Conservation (phyloP, 2,888 invertebrate species). For the Tipula unca region DNA sequence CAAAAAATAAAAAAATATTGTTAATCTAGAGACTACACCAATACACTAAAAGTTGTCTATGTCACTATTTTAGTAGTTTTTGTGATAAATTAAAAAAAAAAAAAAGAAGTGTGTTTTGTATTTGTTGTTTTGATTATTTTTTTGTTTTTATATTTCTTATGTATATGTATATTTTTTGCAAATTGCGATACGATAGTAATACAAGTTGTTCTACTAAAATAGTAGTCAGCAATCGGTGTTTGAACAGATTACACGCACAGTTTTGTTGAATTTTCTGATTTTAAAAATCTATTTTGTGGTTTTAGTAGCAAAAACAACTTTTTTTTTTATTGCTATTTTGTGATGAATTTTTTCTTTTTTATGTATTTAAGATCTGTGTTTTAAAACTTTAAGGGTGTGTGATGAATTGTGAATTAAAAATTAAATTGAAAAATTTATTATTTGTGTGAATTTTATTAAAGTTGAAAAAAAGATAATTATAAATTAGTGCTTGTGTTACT, state of each 20-base stretch:
- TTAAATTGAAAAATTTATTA: background rate
- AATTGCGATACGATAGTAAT: conserved; percentile 8
- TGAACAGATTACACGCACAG: background rate
- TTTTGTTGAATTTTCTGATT: background rate
- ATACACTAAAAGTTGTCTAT: conserved; percentile 17
- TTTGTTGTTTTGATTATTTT: background rate
- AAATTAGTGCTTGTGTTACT: background rate
- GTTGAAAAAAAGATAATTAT: background rate
- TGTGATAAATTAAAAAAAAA: background rate
- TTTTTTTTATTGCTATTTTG: background rate
- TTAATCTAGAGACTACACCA: background rate
- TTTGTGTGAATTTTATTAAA: background rate
- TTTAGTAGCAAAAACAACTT: background rate
- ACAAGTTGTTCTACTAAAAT: background rate
- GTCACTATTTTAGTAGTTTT: background rate
- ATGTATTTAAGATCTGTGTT: background rate
- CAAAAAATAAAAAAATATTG: background rate
- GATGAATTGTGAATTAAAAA: background rate
- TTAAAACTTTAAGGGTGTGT: background rate
- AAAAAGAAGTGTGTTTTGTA: background rate
- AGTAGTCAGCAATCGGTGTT: conserved; percentile 15
- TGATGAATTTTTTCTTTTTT: background rate
- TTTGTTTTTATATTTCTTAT: background rate
- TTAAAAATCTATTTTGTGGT: background rate
- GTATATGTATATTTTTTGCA: background rate